Percentiles rank a stretch among this genome's conserved stretches.
These are phyloP conservation scores for Drosophila putrida DNA, from an alignment of 2,888 invertebrate genomes.

Conservation along the genomic window DNA sequence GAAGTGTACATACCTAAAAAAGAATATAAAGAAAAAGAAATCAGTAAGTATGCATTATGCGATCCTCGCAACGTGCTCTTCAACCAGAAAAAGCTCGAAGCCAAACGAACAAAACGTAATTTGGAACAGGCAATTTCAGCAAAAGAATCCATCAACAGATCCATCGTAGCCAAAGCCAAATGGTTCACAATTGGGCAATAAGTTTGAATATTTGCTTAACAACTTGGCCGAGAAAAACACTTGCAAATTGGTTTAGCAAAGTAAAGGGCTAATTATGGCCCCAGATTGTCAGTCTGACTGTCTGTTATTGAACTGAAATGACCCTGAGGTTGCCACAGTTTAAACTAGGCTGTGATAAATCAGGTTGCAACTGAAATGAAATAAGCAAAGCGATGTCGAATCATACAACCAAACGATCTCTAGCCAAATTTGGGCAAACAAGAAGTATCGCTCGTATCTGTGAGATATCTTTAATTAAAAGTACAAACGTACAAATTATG, in stretches of 20 bases:
- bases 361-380: conserved; percentile 38
- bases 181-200: conserved; percentile 58
- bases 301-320: conserved; percentile 37
- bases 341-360: conserved; percentile 18
- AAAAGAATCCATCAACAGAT: conserved; percentile 15
- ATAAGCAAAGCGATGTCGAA: conserved; percentile 12
- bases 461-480: conserved; percentile 77
- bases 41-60: conserved; percentile 46
- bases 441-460: conserved; percentile 53
- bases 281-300: conserved; percentile 2
- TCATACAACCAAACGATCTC: conserved; percentile 21
- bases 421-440: conserved; percentile 57
- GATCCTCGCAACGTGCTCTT: conserved; percentile 26
- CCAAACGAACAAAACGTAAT: conserved; percentile 13
- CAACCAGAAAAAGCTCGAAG: conserved; percentile 24
- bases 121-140: background rate
- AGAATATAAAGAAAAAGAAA: conserved; percentile 39
- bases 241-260: conserved; percentile 32
- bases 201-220: conserved; percentile 55
- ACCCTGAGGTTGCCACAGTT: conserved; percentile 19
- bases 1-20: conserved; percentile 48
- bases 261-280: conserved; percentile 35
- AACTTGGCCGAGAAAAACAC: conserved; percentile 31
- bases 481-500: conserved; percentile 77
- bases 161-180: conserved; percentile 26